Conservation (phyloP, 2,888 invertebrate species). For the Melieria picta region DNA sequence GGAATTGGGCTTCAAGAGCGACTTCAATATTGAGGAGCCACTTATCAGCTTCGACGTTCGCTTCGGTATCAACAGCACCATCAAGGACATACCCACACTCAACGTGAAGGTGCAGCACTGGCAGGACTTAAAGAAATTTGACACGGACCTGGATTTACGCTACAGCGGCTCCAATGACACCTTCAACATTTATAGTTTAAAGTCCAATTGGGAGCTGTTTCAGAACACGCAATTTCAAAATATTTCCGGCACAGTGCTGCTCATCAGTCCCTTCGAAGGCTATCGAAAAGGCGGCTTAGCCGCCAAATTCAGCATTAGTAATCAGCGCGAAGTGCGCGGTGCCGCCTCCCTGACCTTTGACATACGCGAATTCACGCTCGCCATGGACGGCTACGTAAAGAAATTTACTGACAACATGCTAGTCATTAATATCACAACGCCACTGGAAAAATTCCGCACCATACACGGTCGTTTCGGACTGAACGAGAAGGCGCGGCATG, state of each 20-base stretch:
- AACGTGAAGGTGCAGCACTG: slow-evolving; percentile 70
- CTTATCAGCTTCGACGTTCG: slow-evolving; percentile 67
- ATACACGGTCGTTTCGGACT: slow-evolving; percentile 78
- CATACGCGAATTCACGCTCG: slow-evolving; percentile 74
- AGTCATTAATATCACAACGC: slow-evolving; percentile 79
- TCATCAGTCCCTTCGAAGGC: slow-evolving; percentile 76
- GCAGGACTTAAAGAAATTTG: slow-evolving; percentile 67
- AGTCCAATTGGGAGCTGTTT: slow-evolving; percentile 76
- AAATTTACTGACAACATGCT: slow-evolving; percentile 81
- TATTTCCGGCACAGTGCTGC: slow-evolving; percentile 69
- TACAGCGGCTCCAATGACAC: slow-evolving; percentile 64
- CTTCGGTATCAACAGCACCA: slow-evolving; percentile 70
- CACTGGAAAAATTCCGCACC: slow-evolving; percentile 73
- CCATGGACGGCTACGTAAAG: slow-evolving; percentile 76
- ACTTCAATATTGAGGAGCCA: slow-evolving; percentile 66
- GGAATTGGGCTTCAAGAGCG: slow-evolving; percentile 69
- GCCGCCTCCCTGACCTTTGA: slow-evolving; percentile 78
- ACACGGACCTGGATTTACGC: slow-evolving; percentile 68
- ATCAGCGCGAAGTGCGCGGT: slow-evolving; percentile 74
- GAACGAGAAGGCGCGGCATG: slow-evolving; percentile 75
- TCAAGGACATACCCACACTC: slow-evolving; percentile 71
- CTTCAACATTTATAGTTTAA: slow-evolving; percentile 72
- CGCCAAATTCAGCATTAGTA: slow-evolving; percentile 74
- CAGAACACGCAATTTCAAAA: slow-evolving; percentile 70
- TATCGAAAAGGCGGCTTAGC: slow-evolving; percentile 76